Conservation (phyloP, 2,113 vertebrate species). For the Tragelaphus scriptus region DNA sequence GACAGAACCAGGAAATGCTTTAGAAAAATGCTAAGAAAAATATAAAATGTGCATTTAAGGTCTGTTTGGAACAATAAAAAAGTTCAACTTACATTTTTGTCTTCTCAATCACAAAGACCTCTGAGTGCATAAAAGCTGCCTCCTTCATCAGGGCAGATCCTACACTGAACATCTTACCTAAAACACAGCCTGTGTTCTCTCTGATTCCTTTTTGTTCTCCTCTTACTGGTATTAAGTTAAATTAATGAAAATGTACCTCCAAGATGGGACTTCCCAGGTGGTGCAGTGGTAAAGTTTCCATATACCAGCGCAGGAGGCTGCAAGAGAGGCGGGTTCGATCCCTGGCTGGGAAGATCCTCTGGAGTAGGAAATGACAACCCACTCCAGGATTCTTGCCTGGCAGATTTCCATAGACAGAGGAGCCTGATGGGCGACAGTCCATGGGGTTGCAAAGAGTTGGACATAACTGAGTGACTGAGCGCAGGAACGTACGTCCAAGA, state of each 20-base stretch:
- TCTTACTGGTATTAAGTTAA: not conserved
- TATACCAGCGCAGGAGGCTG: not conserved
- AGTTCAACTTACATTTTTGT: not conserved
- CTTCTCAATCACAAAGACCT: not conserved
- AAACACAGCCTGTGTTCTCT: not conserved
- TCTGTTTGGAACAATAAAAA: not conserved
- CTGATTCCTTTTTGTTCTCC: not conserved
- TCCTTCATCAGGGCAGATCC: not conserved
- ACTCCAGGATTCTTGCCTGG: not conserved
- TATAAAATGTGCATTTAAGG: not conserved
- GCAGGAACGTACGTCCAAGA: not conserved
- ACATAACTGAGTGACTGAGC: not conserved
- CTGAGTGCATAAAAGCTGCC: not conserved
- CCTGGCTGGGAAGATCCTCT: not conserved
- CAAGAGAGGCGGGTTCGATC: accelerated
- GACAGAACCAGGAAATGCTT: not conserved
- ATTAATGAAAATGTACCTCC: not conserved
- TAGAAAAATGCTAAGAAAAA: not conserved
- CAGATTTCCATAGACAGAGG: not conserved
- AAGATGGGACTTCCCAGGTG: not conserved
- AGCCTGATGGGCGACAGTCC: not conserved
- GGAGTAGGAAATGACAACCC: not conserved
- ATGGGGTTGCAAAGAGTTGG: not conserved
- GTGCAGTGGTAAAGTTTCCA: not conserved
- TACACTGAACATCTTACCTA: not conserved